Evolutionary conservation across 1,140 invertebrate species (phyloP), one percentile per base, ranked within the genome.

Genomic region (Drosophila neocordata): DNA sequence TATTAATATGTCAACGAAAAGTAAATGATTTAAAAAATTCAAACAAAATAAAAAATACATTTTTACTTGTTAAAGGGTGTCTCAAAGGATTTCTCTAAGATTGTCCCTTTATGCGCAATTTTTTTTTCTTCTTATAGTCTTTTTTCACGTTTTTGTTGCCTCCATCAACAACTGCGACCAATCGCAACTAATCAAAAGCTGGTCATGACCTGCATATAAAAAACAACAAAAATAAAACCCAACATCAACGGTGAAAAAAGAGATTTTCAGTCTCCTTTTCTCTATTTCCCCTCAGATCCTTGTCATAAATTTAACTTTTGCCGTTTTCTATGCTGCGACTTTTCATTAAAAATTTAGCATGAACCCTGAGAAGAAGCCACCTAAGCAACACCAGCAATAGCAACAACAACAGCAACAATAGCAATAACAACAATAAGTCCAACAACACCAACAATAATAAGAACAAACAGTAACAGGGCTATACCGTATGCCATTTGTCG

Each of bases 341-440:
- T 79, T 79, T 79, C 76, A 79, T 79, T 79, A 79, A 79, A 79
- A 79, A 79, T 79, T 78, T 62, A 79, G 60, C 76, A 51, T 20
- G 38, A 56, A 34, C 53, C 53, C 53, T 48, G 41, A 20, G 15
- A 48, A 55, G 59, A 48, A 55, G 59, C 63, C 69, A 79, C 64
- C 76, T 78, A 38, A 15, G 38, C 22, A 59, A 20, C 24, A 37
- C 20, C 27, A 18, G 13, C n/a, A 13, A 1, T 13, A 44, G 18
- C 27, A 31, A 31, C 27, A 31, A 24, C 22, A 24, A 24, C 2
- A 24, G 4, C 1, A 24, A 24, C n/a, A 24, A 31, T 1, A 31
- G 27, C 27, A 31, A 31, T 31, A 31, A 31, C 27, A 6, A 6
- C 27, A 31, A 31, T 6, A 31, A 31, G 4, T 31, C 5, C 27